A percentile compares a stretch with the other conserved stretches of the same genome.
These are phyloP conservation scores for Ostrea edulis DNA, from an alignment of 1,140 invertebrate species.

Conservation along the genomic window DNA sequence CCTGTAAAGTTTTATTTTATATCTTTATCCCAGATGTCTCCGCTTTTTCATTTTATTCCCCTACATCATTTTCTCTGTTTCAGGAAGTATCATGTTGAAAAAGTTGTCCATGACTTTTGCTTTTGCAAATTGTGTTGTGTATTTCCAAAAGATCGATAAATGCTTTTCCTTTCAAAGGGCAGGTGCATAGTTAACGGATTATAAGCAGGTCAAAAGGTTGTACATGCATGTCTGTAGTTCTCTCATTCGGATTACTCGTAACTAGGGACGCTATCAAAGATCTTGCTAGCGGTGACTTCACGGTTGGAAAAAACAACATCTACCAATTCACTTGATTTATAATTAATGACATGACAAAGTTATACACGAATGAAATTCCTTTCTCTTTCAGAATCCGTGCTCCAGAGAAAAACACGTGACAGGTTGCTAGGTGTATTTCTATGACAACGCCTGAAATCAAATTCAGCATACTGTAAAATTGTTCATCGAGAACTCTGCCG, in stretches of 20 bases:
- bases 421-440: conserved; percentile 59
- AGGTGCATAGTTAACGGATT: background rate
- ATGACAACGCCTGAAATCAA: conserved; percentile 51
- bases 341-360: conserved; percentile 33
- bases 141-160: background rate
- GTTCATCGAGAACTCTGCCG: background rate
- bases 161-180: background rate
- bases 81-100: background rate
- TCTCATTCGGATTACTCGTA: conserved; percentile 20
- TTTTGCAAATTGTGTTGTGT: background rate
- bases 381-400: conserved; percentile 26
- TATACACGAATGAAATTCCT: conserved; percentile 30
- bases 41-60: background rate
- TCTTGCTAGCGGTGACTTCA: background rate
- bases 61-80: background rate
- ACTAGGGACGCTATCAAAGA: conserved; percentile 19
- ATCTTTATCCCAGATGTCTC: background rate
- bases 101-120: background rate
- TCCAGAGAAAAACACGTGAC: conserved; percentile 55
- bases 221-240: conserved; percentile 6
- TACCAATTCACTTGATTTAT: conserved; percentile 1
- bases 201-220: conserved; percentile 17
- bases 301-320: background rate
- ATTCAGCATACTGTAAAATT: background rate
- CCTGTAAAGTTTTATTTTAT: background rate